Evolutionary conservation across 2,888 invertebrate species (phyloP).

Genomic region (Amphipyra tragopoginis): DNA sequence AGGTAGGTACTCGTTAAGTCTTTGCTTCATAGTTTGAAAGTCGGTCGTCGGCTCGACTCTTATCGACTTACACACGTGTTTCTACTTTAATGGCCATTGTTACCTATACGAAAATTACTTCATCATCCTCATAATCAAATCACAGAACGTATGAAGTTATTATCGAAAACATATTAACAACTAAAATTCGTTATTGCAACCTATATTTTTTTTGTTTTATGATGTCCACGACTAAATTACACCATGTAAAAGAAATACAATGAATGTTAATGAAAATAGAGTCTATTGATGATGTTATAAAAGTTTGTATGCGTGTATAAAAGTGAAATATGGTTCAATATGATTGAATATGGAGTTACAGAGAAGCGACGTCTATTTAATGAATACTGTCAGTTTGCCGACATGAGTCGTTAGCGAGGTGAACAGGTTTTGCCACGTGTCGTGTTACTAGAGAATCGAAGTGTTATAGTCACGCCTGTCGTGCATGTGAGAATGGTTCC

Average conservation of each 20-base stretch:
- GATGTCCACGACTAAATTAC: not conserved
- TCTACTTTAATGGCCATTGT: conserved; percentile 4
- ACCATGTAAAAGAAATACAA: conserved; percentile 1
- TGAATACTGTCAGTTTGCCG: conserved; percentile 56
- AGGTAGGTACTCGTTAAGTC: too few relatives aligned
- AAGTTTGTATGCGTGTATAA: conserved; percentile 10
- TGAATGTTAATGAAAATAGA: conserved; percentile 8
- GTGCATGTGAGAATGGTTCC: conserved; percentile 63
- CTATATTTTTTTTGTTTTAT: not conserved
- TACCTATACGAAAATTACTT: conserved; percentile 6
- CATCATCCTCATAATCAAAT: conserved; percentile 3
- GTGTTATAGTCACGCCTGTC: conserved; percentile 55
- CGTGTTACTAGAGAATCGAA: conserved; percentile 61
- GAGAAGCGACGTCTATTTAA: conserved; percentile 35
- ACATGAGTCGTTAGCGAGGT: conserved; percentile 64
- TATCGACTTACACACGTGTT: not conserved
- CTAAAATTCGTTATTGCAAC: not conserved
- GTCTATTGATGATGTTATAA: not conserved
- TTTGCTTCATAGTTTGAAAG: too few relatives aligned
- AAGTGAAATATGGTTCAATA: conserved; percentile 8
- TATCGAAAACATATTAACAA: conserved; percentile 8
- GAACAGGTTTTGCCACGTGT: conserved; percentile 66
- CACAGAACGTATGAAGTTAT: not conserved
- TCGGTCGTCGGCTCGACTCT: too few relatives aligned
- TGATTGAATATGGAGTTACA: conserved; percentile 35